These are phyloP conservation scores for Crocuta crocuta DNA, from an alignment of 2,113 vertebrate species.

Conservation along the genomic window DNA sequence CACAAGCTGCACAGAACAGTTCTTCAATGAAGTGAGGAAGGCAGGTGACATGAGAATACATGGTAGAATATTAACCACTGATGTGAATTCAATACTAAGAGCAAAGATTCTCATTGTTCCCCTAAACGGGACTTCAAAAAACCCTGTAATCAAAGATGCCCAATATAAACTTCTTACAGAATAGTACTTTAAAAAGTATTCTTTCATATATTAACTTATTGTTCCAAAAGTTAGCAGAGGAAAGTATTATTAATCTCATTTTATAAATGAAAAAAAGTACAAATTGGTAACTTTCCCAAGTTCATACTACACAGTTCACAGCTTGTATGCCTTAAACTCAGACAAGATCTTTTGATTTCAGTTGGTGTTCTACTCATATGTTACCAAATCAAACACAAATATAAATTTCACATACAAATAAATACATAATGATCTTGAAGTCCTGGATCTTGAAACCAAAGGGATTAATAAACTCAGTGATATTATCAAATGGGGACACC, in stretches of 20 bases:
- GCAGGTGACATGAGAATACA: neutral
- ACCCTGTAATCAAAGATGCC: neutral
- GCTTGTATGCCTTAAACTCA: neutral
- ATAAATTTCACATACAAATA: neutral
- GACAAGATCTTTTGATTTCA: slow-evolving; percentile 18
- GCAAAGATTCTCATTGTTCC: slow-evolving; percentile 27
- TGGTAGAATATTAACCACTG: slow-evolving; percentile 39
- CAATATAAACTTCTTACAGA: neutral
- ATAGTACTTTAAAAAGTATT: neutral
- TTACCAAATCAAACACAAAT: slow-evolving; percentile 43
- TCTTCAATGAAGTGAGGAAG: slow-evolving; percentile 30
- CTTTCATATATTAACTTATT: slow-evolving; percentile 7
- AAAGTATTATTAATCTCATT: neutral
- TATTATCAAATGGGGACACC: neutral
- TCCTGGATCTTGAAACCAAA: slow-evolving; percentile 52
- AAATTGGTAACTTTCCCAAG: neutral
- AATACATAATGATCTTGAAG: neutral
- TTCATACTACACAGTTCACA: neutral
- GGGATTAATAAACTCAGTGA: slow-evolving; percentile 9
- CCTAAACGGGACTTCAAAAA: slow-evolving; percentile 25
- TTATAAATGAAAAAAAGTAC: neutral
- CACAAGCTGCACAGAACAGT: neutral
- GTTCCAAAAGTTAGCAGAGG: neutral
- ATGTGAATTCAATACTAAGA: neutral
- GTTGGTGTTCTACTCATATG: neutral